Percentiles rank a stretch among this genome's conserved stretches.
Conservation (phyloP, 2,113 vertebrate species). For the Daubentonia madagascariensis region DNA sequence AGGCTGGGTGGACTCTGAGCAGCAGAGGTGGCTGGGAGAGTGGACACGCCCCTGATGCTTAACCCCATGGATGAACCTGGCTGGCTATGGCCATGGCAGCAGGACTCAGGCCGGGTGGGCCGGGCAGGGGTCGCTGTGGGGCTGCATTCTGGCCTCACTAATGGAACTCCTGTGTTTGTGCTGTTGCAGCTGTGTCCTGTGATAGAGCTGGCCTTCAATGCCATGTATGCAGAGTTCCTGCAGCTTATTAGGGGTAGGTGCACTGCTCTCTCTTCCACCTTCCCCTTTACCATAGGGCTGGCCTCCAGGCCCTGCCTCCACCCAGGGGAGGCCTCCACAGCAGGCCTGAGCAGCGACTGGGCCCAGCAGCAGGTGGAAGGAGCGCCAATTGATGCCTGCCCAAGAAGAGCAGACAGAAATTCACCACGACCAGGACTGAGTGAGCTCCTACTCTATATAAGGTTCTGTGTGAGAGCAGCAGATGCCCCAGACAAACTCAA, state of each 20-base stretch:
- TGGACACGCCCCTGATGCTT: background rate
- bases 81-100: background rate
- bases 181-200: constrained; percentile 67
- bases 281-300: background rate
- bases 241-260: constrained; percentile 33
- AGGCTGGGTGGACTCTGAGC: background rate
- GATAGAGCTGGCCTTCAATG: constrained; percentile 31
- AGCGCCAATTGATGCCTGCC: background rate
- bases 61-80: too few relatives aligned
- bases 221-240: constrained; percentile 24
- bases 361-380: background rate
- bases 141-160: background rate
- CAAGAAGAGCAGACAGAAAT: background rate
- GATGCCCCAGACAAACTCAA: background rate
- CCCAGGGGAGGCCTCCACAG: background rate
- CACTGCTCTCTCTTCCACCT: background rate
- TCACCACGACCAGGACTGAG: background rate
- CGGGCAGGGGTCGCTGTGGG: fast-evolving
- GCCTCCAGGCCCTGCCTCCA: background rate
- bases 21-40: background rate
- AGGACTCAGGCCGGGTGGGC: background rate
- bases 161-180: background rate
- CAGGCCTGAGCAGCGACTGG: background rate
- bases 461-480: background rate
- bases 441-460: background rate